Base-by-base conservation (phyloP, 2,797 vertebrate species). In the Lutjanus argentimaculatus region DNA sequence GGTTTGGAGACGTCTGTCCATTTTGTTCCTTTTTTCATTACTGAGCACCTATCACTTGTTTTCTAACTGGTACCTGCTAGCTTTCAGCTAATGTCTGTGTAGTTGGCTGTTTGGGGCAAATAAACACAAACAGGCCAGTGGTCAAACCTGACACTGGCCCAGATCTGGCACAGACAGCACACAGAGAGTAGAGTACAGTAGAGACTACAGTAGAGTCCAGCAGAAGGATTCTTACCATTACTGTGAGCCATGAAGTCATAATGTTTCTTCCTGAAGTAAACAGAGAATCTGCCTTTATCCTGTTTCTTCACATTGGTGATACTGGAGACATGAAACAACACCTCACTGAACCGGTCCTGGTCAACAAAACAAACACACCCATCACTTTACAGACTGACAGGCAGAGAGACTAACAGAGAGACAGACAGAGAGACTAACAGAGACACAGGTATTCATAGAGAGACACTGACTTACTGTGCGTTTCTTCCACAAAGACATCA, bases 181-280 rank as follows among this genome's bases (percentile, higher is more conserved):
- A 30, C 25, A 30, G 25, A 30, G n/a, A 65, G 40, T 22, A 67
- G 21, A 75, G 40, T 4, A 6, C 64, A 65, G 66, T 2, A 48
- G 19, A 0, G n/a, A n/a, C n/a, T 4, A 30, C 25, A 65, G 42
- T 22, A 67, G 21, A 75, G 40, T 4, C 4, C 64, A 65, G 66
- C 2, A 45, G 19, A 0, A 61, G 1, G 6, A 0, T 7, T 53
- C 79, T 85, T 68, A 96, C 95, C 95, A 0, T 94, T 87, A 43
- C 5, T 95, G 57, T 95, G 92, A 77, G 95, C 95, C 95, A 96
- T 93, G 88, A 96, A 96, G 69, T 96, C 95, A 42, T 95, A 95
- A 67, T 87, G 93, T 86, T 95, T 96, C 89, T 95, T 96, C 72
- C 77, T 90, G 88, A 96, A 94, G 85, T 89, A 90, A 30, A 96